phyloP scores from a whole-genome alignment of 2,797 vertebrate genomes.

The Acanthurus lineatus region DNA sequence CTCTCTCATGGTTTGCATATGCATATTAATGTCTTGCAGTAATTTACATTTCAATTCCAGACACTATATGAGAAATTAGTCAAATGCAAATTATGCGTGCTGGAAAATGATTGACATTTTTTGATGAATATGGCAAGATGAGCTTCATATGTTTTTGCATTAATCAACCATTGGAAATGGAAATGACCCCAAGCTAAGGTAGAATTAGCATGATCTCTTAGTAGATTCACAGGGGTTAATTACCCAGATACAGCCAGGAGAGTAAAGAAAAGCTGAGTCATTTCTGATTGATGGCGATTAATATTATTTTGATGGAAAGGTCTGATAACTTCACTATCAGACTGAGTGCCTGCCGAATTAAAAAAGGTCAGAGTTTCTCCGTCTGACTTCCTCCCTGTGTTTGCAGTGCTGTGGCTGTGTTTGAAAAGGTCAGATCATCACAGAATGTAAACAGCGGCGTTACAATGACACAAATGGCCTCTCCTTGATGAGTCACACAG shows the following conservation, averaged over 20 bases:
- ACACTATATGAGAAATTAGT: conserved; percentile 55
- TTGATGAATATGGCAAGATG: conserved; percentile 67
- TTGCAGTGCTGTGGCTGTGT: conserved; percentile 32
- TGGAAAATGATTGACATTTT: conserved; percentile 77
- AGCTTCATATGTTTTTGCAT: conserved; percentile 62
- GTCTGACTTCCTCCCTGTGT: conserved; percentile 51
- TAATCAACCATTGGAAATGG: conserved; percentile 72
- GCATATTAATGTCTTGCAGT: conserved; percentile 59
- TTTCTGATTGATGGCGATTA: conserved; percentile 60
- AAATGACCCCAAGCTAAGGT: conserved; percentile 60
- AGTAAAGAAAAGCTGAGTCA: conserved; percentile 22
- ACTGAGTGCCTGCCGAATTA: conserved; percentile 46
- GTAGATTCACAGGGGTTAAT: conserved; percentile 34
- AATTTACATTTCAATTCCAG: conserved; percentile 72
- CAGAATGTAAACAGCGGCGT: conserved; percentile 46
- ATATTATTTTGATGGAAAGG: conserved; percentile 58
- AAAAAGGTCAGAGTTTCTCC: conserved; percentile 57
- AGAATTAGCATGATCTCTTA: conserved; percentile 50
- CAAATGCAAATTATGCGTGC: conserved; percentile 52
- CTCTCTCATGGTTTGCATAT: conserved; percentile 46
- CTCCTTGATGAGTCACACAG: conserved; percentile 13
- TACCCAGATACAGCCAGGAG: conserved; percentile 31
- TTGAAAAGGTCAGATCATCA: conserved; percentile 70
- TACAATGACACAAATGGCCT: conserved; percentile 37
- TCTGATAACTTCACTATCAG: conserved; percentile 54